Percentiles rank a stretch among this genome's conserved stretches.
Evolutionary conservation across 1,140 invertebrate species (phyloP).

Genomic region (Trissolcus basalis): DNA sequence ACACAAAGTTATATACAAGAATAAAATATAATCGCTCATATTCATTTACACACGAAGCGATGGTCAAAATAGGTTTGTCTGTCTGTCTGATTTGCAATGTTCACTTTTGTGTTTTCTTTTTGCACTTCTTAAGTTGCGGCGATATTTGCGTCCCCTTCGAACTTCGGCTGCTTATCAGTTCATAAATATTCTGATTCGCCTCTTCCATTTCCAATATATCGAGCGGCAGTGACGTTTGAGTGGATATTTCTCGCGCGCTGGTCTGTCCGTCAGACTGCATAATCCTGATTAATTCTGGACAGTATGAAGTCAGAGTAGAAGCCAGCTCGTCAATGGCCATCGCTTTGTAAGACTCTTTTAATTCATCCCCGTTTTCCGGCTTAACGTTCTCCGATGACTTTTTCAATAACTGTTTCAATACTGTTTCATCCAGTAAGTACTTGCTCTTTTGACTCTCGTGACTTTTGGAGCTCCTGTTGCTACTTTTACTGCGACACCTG

Average conservation of each 20-base stretch:
- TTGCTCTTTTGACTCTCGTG: slow-evolving; percentile 68
- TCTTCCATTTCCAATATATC: slow-evolving; percentile 74
- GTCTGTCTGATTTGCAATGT: too few species aligned
- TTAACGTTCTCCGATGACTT: slow-evolving; percentile 65
- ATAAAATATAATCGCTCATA: too few species aligned
- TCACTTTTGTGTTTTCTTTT: slow-evolving; percentile 54
- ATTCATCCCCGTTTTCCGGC: slow-evolving; percentile 74
- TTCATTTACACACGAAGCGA: too few species aligned
- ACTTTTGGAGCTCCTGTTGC: slow-evolving; percentile 65
- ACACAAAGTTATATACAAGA: too few species aligned
- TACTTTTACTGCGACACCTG: slow-evolving; percentile 67
- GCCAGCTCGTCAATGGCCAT: slow-evolving; percentile 64
- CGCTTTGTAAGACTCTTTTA: slow-evolving; percentile 64
- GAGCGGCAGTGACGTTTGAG: slow-evolving; percentile 75
- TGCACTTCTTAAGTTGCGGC: slow-evolving; percentile 66
- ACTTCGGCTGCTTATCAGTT: slow-evolving; percentile 70
- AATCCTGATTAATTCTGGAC: slow-evolving; percentile 72
- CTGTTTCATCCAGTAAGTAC: slow-evolving; percentile 68
- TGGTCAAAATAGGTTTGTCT: too few species aligned
- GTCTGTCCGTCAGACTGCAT: slow-evolving; percentile 78
- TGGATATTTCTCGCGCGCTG: slow-evolving; percentile 79
- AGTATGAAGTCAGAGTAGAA: slow-evolving; percentile 68
- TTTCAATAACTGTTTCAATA: slow-evolving; percentile 74
- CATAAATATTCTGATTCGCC: slow-evolving; percentile 72
- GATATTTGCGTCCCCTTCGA: slow-evolving; percentile 73